Conservation (phyloP, 2,888 invertebrate species). For the Melikaiella ostensackeni region DNA sequence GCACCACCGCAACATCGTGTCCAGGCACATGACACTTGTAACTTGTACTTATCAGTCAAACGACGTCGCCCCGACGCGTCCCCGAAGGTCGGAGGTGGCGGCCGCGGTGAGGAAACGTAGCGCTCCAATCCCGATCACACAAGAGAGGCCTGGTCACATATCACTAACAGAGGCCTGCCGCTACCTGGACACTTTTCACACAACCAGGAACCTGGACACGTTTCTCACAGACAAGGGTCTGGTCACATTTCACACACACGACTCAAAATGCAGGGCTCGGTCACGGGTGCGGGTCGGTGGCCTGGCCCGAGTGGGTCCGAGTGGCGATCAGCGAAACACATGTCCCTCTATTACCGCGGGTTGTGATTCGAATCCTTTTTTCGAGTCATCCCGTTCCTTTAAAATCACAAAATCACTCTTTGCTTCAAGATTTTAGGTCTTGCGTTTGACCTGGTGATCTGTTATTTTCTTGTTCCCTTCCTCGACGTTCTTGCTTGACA, state of each 20-base stretch:
- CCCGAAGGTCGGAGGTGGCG: constrained; percentile 46
- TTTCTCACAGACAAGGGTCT: constrained; percentile 22
- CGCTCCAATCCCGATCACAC: constrained; percentile 38
- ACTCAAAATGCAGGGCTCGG: constrained; percentile 48
- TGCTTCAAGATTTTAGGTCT: not conserved
- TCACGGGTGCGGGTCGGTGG: constrained; percentile 66
- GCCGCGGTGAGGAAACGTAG: constrained; percentile 41
- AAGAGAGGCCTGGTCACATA: constrained; percentile 21
- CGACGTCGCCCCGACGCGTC: constrained; percentile 45
- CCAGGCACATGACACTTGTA: constrained; percentile 61
- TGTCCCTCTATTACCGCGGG: constrained; percentile 51
- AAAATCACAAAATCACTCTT: not conserved
- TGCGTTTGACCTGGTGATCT: not conserved
- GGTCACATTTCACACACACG: constrained; percentile 30
- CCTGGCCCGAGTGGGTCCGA: constrained; percentile 58
- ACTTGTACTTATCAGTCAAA: constrained; percentile 41
- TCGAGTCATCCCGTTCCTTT: constrained; percentile 11
- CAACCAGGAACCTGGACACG: not conserved
- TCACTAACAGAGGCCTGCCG: not conserved
- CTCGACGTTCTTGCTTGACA: constrained; percentile 39
- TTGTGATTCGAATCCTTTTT: constrained; percentile 52
- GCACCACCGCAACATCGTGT: constrained; percentile 52
- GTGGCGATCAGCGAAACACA: constrained; percentile 60
- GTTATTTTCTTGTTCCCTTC: constrained; percentile 15
- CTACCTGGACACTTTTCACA: constrained; percentile 13